Percentiles rank a stretch among this genome's conserved stretches.
These are phyloP conservation scores for Drosophila ficusphila DNA, from an alignment of 1,140 invertebrate species.

Conservation along the genomic window DNA sequence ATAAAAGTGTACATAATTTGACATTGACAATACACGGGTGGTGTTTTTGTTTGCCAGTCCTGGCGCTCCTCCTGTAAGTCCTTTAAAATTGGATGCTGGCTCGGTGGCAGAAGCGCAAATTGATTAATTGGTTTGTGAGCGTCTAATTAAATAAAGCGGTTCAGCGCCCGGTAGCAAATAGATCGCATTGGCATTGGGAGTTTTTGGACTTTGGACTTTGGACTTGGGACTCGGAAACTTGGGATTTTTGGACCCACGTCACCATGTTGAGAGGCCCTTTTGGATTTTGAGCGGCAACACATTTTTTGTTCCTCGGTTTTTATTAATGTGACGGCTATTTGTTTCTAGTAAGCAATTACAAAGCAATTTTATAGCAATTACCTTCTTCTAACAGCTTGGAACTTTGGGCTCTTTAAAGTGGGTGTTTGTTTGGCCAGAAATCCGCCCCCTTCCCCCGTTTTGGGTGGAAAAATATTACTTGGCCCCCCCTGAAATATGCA, in stretches of 20 bases:
- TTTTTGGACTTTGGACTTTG: too few species aligned
- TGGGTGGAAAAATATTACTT: constrained; percentile 32
- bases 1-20: constrained; percentile 80
- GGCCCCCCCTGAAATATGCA: constrained; percentile 61
- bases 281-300: constrained; percentile 42
- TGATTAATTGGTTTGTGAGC: constrained; percentile 82
- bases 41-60: neutral
- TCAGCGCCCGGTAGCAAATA: constrained; percentile 43
- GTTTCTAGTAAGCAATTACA: constrained; percentile 82
- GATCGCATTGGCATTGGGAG: too few species aligned
- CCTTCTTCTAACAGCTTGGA: constrained; percentile 74
- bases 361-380: constrained; percentile 82
- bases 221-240: too few species aligned
- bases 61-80: neutral
- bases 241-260: constrained; percentile 68
- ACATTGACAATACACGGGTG: constrained; percentile 66
- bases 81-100: neutral
- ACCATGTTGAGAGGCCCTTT: constrained; percentile 22
- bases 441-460: neutral
- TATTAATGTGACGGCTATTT: constrained; percentile 81
- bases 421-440: constrained; percentile 22
- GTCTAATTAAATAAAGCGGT: constrained; percentile 81
- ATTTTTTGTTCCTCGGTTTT: constrained; percentile 69
- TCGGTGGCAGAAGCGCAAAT: constrained; percentile 41
- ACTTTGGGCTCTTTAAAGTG: constrained; percentile 71